phyloP scores from a whole-genome alignment of 2,113 vertebrate genomes.

The Grus americana region DNA sequence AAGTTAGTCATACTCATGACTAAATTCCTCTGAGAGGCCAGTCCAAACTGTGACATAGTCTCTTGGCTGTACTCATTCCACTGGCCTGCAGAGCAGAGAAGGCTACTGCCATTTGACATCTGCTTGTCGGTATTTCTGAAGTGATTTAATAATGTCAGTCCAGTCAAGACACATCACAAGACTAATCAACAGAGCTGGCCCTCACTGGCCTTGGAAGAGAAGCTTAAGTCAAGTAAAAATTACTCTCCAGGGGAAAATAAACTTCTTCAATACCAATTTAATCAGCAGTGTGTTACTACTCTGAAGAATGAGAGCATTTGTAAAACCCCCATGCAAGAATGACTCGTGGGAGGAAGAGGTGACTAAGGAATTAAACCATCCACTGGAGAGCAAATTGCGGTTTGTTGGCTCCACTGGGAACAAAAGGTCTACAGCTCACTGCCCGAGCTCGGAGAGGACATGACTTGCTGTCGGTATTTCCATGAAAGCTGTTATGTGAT shows the following conservation, averaged over 20 bases:
- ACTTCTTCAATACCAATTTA: slow-evolving; percentile 19
- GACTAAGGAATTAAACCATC: slow-evolving; percentile 60
- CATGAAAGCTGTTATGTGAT: slow-evolving; percentile 55
- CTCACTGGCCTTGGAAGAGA: slow-evolving; percentile 19
- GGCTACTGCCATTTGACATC: background rate
- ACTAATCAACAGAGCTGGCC: slow-evolving; percentile 7
- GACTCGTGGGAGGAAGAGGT: slow-evolving; percentile 45
- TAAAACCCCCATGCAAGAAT: slow-evolving; percentile 12
- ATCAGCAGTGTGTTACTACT: slow-evolving; percentile 4
- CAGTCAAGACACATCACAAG: slow-evolving; percentile 7
- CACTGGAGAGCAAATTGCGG: slow-evolving; percentile 43
- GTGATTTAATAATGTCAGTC: background rate
- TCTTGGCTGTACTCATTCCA: background rate
- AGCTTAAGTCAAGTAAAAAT: background rate
- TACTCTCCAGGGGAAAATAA: slow-evolving; percentile 33
- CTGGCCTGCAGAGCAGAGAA: background rate
- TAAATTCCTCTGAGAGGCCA: background rate
- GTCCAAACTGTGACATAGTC: background rate
- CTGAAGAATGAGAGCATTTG: slow-evolving; percentile 32
- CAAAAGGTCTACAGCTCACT: slow-evolving; percentile 14
- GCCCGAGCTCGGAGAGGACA: slow-evolving; percentile 34
- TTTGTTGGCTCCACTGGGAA: slow-evolving; percentile 50
- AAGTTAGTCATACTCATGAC: background rate
- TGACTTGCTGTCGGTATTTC: slow-evolving; percentile 51
- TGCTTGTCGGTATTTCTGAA: background rate